These are phyloP conservation scores for Eufriesea mexicana DNA, from an alignment of 1,140 invertebrate species.

Conservation along the genomic window DNA sequence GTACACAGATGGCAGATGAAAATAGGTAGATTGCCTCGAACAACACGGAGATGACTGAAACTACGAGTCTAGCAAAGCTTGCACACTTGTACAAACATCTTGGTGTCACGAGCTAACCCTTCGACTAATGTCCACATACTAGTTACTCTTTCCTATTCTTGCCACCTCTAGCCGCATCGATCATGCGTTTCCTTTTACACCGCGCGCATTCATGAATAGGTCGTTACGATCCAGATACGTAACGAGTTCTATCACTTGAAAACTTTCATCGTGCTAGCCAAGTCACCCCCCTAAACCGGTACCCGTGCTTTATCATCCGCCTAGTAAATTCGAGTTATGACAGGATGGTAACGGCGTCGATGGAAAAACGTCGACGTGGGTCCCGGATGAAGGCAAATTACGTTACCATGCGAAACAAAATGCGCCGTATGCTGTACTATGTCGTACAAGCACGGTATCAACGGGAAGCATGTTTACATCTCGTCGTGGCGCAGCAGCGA, in stretches of 20 bases:
- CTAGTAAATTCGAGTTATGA: neutral
- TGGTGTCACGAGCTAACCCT: neutral
- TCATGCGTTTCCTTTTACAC: neutral
- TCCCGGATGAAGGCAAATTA: conserved; percentile 30
- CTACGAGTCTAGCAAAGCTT: neutral
- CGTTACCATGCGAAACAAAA: conserved; percentile 26
- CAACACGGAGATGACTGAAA: neutral
- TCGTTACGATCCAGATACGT: neutral
- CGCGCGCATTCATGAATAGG: neutral
- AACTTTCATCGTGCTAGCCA: neutral
- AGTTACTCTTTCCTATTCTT: neutral
- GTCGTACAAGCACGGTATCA: conserved; percentile 58
- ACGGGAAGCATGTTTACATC: conserved; percentile 61
- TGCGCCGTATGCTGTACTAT: neutral
- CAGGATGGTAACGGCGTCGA: conserved; percentile 7
- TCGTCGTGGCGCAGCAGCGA: conserved; percentile 44
- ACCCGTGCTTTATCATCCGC: neutral
- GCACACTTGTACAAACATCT: conserved; percentile 28
- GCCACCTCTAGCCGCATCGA: neutral
- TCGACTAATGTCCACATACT: neutral
- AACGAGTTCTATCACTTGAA: neutral
- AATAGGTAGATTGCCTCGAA: neutral
- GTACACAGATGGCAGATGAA: neutral
- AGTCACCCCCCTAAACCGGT: neutral
- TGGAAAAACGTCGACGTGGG: neutral